Evolutionary conservation across 2,888 invertebrate species (phyloP).

Genomic region (Gibbula magus): DNA sequence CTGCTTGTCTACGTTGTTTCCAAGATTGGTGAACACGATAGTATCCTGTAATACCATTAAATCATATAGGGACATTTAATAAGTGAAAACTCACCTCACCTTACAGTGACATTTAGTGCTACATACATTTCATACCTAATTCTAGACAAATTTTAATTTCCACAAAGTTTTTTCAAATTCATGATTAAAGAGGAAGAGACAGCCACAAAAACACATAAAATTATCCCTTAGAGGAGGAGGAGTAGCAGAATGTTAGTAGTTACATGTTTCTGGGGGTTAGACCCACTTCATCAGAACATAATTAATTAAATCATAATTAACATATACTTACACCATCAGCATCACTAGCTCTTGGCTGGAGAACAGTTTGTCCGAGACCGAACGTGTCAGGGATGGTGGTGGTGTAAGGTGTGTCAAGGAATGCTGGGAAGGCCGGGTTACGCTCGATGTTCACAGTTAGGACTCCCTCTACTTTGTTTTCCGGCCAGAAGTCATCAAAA

Average conservation of each 20-base stretch:
- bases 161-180: too few relatives aligned
- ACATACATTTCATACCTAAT: not conserved
- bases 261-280: too few relatives aligned
- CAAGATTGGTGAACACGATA: conserved; percentile 45
- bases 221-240: too few relatives aligned
- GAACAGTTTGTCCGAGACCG: conserved; percentile 79
- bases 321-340: conserved; percentile 83
- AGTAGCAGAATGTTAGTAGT: too few relatives aligned
- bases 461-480: conserved; percentile 43
- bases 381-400: conserved; percentile 52
- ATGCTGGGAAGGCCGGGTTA: conserved; percentile 55
- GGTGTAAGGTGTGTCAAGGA: conserved; percentile 39
- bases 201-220: too few relatives aligned
- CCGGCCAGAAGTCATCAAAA: conserved; percentile 59
- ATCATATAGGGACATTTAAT: too few relatives aligned
- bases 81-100: too few relatives aligned
- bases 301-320: not conserved
- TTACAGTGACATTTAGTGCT: not conserved
- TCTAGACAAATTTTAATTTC: too few relatives aligned
- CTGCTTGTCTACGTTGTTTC: conserved; percentile 40
- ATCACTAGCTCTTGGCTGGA: conserved; percentile 86
- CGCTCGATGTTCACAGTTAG: conserved; percentile 54
- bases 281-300: too few relatives aligned
- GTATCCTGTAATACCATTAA: conserved; percentile 19
- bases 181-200: too few relatives aligned